Percentiles rank a stretch among this genome's conserved stretches.
Evolutionary conservation across 2,113 vertebrate species (phyloP).

Genomic region (Pterocles orientalis): DNA sequence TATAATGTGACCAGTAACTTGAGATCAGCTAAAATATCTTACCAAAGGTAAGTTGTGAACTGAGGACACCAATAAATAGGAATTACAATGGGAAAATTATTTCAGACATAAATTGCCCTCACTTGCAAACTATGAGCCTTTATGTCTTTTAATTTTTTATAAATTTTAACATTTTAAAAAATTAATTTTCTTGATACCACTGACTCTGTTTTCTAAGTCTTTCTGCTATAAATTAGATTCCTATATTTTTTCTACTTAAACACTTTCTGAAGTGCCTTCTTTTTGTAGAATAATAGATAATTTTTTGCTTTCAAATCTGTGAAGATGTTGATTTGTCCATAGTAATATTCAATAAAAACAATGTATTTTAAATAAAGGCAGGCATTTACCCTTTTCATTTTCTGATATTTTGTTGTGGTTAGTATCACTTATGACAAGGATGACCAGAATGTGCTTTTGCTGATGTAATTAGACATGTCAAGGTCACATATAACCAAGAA

Average conservation of each 20-base stretch:
- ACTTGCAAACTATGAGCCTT: not conserved
- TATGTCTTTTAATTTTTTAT: not conserved
- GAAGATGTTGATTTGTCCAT: not conserved
- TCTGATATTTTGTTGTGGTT: not conserved
- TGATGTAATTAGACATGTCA: not conserved
- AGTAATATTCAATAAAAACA: not conserved
- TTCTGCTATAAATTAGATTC: not conserved
- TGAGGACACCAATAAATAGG: not conserved
- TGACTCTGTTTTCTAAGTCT: not conserved
- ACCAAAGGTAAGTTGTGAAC: not conserved
- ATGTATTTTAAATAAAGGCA: not conserved
- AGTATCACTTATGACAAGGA: not conserved
- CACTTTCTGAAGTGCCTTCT: not conserved
- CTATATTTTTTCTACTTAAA: not conserved
- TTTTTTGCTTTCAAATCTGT: not conserved
- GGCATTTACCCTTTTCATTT: not conserved
- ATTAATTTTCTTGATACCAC: not conserved
- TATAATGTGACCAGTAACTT: not conserved
- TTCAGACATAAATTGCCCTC: not conserved
- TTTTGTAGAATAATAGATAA: not conserved
- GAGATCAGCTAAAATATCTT: not conserved
- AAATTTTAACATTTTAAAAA: not conserved
- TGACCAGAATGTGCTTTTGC: not conserved
- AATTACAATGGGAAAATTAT: not conserved
- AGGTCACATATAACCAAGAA: not conserved